Percentiles rank a stretch among this genome's conserved stretches.
Conservation (phyloP, 2,888 invertebrate species). For the Tenthredo scrophulariae region DNA sequence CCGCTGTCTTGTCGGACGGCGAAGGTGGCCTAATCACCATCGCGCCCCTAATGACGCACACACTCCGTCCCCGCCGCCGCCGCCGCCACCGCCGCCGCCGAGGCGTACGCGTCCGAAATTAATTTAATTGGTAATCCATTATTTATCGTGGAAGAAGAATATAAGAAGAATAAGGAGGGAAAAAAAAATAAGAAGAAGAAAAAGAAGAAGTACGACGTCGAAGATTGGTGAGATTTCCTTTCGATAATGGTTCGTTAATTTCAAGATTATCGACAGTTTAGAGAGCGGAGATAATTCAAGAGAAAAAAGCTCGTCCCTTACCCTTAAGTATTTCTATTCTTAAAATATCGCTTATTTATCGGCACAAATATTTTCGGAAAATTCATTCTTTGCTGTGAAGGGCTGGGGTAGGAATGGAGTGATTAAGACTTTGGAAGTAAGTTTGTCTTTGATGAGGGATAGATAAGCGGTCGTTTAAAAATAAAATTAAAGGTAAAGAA, state of each 20-base stretch:
- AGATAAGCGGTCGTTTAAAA: neutral
- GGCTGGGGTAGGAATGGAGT: neutral
- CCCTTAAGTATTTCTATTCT: neutral
- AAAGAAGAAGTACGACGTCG: neutral
- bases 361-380: neutral
- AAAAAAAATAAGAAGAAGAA: neutral
- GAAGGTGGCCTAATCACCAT: constrained; percentile 71
- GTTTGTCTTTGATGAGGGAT: neutral
- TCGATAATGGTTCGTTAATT: constrained; percentile 49
- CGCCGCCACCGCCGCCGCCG: constrained; percentile 54
- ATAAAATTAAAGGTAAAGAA: neutral
- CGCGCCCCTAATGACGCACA: constrained; percentile 72
- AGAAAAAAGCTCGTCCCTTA: neutral
- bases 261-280: constrained; percentile 40
- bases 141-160: constrained; percentile 66
- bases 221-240: constrained; percentile 44
- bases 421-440: neutral
- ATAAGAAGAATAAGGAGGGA: neutral
- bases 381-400: neutral
- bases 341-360: constrained; percentile 2
- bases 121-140: constrained; percentile 73
- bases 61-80: constrained; percentile 60
- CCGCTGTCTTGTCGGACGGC: constrained; percentile 58
- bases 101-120: constrained; percentile 64
- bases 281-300: neutral